A percentile compares a stretch with the other conserved stretches of the same genome.
These are phyloP conservation scores for Drosophila jambulina DNA, from an alignment of 1,140 invertebrate genomes.

Conservation along the genomic window DNA sequence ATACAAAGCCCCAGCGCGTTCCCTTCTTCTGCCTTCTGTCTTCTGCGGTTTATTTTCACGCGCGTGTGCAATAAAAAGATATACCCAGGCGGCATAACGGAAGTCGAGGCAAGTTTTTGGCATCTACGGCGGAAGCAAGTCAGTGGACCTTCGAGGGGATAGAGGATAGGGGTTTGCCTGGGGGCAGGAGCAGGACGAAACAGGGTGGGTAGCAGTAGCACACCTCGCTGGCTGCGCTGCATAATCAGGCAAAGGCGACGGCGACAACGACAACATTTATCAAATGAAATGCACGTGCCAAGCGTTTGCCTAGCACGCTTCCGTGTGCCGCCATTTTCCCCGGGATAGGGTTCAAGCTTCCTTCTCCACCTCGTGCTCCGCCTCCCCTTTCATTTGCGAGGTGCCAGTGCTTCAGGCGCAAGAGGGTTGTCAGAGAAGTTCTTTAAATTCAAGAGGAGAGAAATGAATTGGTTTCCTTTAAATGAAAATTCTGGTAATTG, in stretches of 20 bases:
- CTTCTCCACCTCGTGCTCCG: background rate
- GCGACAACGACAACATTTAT: constrained; percentile 72
- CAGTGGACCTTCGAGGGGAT: constrained; percentile 5
- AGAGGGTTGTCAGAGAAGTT: constrained; percentile 12
- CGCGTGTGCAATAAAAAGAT: constrained; percentile 79
- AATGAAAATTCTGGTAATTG: background rate
- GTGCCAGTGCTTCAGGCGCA: constrained; percentile 15
- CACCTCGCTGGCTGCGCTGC: constrained; percentile 52
- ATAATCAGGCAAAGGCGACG: constrained; percentile 73
- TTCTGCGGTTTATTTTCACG: constrained; percentile 70
- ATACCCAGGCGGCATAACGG: constrained; percentile 57
- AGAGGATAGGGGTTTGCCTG: background rate
- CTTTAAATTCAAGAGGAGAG: background rate
- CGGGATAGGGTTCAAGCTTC: constrained; percentile 39
- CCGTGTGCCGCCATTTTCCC: constrained; percentile 44
- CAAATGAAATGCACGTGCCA: constrained; percentile 81
- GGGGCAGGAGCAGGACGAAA: background rate
- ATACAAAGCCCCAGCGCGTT: constrained; percentile 50
- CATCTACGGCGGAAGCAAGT: constrained; percentile 43
- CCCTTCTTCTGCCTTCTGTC: constrained; percentile 14
- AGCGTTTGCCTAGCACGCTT: constrained; percentile 71
- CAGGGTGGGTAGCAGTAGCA: background rate
- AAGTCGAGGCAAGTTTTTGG: constrained; percentile 71
- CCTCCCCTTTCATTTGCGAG: background rate
- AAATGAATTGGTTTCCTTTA: too few species aligned